Base-by-base conservation (phyloP, 2,113 vertebrate species). In the Gymnorhina tibicen region DNA sequence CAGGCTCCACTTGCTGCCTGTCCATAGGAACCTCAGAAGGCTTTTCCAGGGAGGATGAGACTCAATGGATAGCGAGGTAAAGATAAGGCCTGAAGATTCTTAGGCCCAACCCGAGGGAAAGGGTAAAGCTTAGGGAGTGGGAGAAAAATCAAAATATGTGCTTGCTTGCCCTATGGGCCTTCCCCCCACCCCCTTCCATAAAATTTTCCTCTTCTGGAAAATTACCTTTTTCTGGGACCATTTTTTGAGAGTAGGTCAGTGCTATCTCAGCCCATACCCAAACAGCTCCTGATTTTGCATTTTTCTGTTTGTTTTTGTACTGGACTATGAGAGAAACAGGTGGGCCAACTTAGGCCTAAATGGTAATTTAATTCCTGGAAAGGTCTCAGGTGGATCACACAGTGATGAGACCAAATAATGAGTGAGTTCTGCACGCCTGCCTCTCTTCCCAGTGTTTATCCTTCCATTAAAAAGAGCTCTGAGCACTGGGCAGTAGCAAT, bases 131-230 rank as follows among this genome's bases (percentile, higher is more conserved):
- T 41, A 37, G 21, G 21, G 56, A 18, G 10, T 19, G 47, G 23
- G 53, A 19, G 7, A 17, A 46, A n/a, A n/a, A n/a, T n/a, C n/a
- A n/a, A n/a, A n/a, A n/a, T n/a, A n/a, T n/a, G n/a, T n/a, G n/a
- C n/a, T n/a, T n/a, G n/a, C n/a, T n/a, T n/a, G n/a, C n/a, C n/a
- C n/a, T n/a, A 30, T 46, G 41, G 17, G 20, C 39, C 17, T 52
- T 52, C 3, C 14, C 3, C 13, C 32, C 3, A 12, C 3, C 14
- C 3, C 16, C 4, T 66, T n/a, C 32, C 3, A 0, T 75, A 8
- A 35, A 5, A 10, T 55, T 74, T 93, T 41, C 14, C 37, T 87
- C 23, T 79, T 46, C 26, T 28, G 23, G 35, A 77, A 69, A 82
- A 69, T 6, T 7, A 19, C 6, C 8, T 74, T 68, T 72, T 89